Base-by-base conservation (phyloP, 1,140 invertebrate genomes). In the Heterodera carotae region DNA sequence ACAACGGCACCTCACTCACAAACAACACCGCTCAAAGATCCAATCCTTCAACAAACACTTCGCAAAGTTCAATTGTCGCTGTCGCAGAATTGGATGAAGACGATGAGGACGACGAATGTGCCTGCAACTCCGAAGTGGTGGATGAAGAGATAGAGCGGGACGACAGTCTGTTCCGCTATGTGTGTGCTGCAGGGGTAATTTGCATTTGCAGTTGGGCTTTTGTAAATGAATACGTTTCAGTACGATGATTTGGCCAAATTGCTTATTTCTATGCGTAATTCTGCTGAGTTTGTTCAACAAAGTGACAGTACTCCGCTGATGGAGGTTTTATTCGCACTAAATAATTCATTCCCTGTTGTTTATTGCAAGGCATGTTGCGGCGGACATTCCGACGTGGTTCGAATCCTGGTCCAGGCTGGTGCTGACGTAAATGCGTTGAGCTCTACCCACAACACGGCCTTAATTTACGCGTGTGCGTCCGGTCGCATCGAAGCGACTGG, bases 351-450 rank as follows among this genome's bases (percentile, higher is more conserved):
- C 5, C 22, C 5, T 68, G n/a, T n/a, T 68, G 5, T n/a, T 22
- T 36, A 22, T 68, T 48, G 25, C 39, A 3, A 76, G 90, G 96
- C 95, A 60, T 97, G 95, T 88, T 95, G 95, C 81, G 94, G 94
- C 86, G 96, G 96, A 4, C 94, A 97, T 89, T 93, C 93, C 84
- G 93, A 95, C 80, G 94, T 96, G 78, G 96, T 98, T 29, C 84
- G 88, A 81, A 92, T 93, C 70, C 89, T 99, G 67, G 90, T 99
- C 36, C 93, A 95, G 84, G 91, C 92, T 85, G 94, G 93, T 75
- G 95, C 95, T 76, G 94, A 97, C 89, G 94, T 98, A 12, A 97
- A 99, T 90, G 95, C 96, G 89, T 94, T 97, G 89, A 98, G 98
- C 90, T 96, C 98, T 89, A 98, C 98, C 89, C 95, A 96, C 18